phyloP scores from a whole-genome alignment of 2,797 vertebrate species.

The Peromyscus eremicus region DNA sequence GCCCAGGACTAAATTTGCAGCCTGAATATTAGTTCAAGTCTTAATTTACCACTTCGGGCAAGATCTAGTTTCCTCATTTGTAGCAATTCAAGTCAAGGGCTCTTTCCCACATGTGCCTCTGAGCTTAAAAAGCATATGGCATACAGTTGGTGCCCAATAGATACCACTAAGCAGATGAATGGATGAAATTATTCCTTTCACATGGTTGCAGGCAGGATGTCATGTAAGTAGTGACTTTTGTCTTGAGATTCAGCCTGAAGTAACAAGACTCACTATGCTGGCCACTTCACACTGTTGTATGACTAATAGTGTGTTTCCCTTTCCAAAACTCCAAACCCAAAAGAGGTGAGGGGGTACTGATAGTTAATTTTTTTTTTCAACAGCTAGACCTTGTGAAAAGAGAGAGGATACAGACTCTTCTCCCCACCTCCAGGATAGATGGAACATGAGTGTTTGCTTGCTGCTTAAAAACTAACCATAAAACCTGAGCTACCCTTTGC shows the following conservation, averaged over 20 bases:
- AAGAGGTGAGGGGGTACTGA: background rate
- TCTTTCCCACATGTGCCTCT: background rate
- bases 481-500: background rate
- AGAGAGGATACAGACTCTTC: background rate
- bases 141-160: background rate
- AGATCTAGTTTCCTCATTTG: constrained; percentile 11
- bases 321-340: background rate
- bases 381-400: background rate
- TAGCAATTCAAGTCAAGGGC: background rate
- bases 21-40: background rate
- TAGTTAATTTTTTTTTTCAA: constrained; percentile 24
- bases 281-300: background rate
- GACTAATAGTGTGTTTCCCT: background rate
- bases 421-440: background rate
- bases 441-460: background rate
- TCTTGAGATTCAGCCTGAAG: constrained; percentile 53
- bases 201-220: background rate
- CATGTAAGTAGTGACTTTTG: background rate
- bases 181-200: background rate
- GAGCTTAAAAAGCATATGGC: background rate
- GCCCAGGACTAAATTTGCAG: background rate
- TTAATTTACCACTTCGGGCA: background rate
- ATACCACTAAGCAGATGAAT: background rate
- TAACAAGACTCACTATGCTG: background rate
- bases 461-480: background rate